phyloP scores from a whole-genome alignment of 2,113 vertebrate species.

The Spea multiplicata region DNA sequence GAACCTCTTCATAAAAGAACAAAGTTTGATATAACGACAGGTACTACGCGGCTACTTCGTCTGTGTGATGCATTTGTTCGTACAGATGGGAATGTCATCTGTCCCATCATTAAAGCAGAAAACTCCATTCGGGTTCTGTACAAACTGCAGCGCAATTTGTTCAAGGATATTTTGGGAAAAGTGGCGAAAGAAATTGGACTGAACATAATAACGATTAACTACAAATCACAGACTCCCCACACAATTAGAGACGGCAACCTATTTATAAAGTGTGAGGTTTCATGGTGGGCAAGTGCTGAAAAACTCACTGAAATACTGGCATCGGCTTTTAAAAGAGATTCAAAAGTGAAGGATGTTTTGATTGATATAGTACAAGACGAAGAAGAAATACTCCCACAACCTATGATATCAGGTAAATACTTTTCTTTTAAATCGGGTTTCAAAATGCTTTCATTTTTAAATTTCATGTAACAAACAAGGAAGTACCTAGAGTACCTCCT shows the following conservation, averaged over 20 bases:
- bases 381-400: background rate
- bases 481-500: too few species aligned
- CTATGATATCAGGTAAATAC: background rate
- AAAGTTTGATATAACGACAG: background rate
- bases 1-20: background rate
- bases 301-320: background rate
- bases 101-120: background rate
- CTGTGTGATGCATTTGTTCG: background rate
- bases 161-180: background rate
- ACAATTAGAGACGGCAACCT: background rate
- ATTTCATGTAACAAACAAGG: too few species aligned
- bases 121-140: background rate
- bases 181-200: background rate
- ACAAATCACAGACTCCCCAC: background rate
- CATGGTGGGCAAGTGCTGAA: background rate
- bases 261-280: background rate
- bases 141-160: background rate
- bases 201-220: background rate
- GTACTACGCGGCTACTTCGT: background rate
- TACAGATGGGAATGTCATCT: background rate
- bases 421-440: too few species aligned
- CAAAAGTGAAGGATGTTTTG: background rate
- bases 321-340: background rate
- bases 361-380: background rate
- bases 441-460: too few species aligned